These are phyloP conservation scores for Aspidoscelis tigris DNA, from an alignment of 2,113 vertebrate species.

Conservation along the genomic window DNA sequence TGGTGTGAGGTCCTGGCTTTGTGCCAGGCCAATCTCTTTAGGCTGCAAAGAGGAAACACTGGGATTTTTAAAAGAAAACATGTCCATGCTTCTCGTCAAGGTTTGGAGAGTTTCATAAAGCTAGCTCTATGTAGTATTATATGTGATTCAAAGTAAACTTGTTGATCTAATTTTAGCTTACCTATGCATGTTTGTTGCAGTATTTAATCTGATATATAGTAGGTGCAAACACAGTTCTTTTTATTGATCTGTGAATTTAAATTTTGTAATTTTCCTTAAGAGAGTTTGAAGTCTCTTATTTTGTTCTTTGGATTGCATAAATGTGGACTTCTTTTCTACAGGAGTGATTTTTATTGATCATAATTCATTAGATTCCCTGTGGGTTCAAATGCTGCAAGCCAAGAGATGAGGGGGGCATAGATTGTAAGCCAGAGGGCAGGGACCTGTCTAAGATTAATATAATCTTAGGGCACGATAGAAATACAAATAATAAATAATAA, in stretches of 20 bases:
- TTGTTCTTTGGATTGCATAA: background rate
- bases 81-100: no score
- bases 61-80: no score
- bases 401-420: no score
- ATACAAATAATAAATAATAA: no score
- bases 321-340: slow-evolving; percentile 3
- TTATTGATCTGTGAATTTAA: background rate
- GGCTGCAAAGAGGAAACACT: no score
- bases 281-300: background rate
- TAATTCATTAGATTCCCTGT: background rate
- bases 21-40: no score
- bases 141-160: background rate
- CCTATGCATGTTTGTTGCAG: background rate
- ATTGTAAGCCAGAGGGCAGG: no score
- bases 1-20: no score
- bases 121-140: background rate
- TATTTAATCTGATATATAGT: background rate
- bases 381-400: background rate
- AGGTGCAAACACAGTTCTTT: no score
- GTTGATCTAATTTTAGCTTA: background rate
- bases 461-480: no score
- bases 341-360: background rate
- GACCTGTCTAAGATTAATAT: no score
- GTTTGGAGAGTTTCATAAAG: no score
- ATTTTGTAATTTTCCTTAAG: background rate